Conservation (phyloP, 2,888 invertebrate species). For the Caenorhabditis imperialis region DNA sequence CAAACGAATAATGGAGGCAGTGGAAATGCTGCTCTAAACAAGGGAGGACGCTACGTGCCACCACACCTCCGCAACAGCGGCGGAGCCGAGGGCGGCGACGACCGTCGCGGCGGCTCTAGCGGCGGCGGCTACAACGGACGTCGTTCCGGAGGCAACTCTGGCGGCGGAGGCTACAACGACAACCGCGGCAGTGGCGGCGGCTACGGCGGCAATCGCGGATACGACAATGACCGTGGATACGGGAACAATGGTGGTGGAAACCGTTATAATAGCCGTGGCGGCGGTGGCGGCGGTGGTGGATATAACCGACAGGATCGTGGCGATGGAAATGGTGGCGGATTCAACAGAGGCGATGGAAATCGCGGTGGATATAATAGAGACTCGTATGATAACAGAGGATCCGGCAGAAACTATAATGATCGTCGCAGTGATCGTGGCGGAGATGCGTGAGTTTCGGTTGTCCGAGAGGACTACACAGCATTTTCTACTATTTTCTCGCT, state of each 20-base stretch:
- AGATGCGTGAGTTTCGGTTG: constrained; percentile 28
- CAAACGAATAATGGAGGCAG: constrained; percentile 67
- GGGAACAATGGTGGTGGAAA: constrained; percentile 36
- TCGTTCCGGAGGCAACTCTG: constrained; percentile 7
- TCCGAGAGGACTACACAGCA: no score
- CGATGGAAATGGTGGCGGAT: constrained; percentile 39
- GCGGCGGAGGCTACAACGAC: constrained; percentile 44
- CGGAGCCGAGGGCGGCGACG: constrained; percentile 56
- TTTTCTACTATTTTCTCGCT: no score
- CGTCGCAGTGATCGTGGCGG: constrained; percentile 49
- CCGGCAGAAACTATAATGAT: constrained; percentile 37
- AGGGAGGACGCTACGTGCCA: constrained; percentile 70
- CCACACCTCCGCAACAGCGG: constrained; percentile 67
- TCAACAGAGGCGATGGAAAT: constrained; percentile 45
- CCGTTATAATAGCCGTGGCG: constrained; percentile 24
- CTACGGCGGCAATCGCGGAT: constrained; percentile 23
- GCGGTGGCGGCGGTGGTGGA: constrained; percentile 23
- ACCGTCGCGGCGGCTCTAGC: constrained; percentile 49
- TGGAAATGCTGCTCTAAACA: constrained; percentile 67
- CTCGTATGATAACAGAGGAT: constrained; percentile 24
- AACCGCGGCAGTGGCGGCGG: constrained; percentile 25
- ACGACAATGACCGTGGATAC: constrained; percentile 34
- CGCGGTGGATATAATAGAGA: constrained; percentile 21
- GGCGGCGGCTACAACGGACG: constrained; percentile 38
- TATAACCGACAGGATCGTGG: constrained; percentile 46